Base-by-base conservation (phyloP, 2,797 vertebrate species). In the Halcyon smyrnensis region DNA sequence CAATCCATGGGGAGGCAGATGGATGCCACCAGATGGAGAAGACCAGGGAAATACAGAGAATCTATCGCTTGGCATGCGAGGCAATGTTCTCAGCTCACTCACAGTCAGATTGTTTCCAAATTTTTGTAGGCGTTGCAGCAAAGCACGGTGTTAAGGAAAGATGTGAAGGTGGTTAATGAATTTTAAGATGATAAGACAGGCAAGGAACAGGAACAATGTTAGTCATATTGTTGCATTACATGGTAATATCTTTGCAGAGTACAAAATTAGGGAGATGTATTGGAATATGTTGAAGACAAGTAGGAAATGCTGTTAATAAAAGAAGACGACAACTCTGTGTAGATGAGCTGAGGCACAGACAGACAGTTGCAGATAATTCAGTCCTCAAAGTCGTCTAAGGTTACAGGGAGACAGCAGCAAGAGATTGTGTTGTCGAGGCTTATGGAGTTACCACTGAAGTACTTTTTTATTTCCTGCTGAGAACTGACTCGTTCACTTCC, bases 61-160 rank as follows among this genome's bases (percentile, higher is more conserved):
- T 2, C 1, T 24, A 82, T 11, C 0, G 1, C 24, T 30, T 95
- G 94, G 90, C 50, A 84, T 69, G 69, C 1, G 0, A 84, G 71
- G 70, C 9, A 8, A 60, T 82, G 63, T 76, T 92, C 90, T 87
- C 84, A 77, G 74, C 77, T 92, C 84, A 67, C 90, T 90, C 73
- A 77, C 53, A 84, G 88, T 69, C 67, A 94, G 77, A 69, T 19
- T 63, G 80, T 87, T 94, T 89, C 84, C 74, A 95, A 89, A 87
- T 92, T 89, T 86, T 84, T 89, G 93, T 74, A 79, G 95, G 93
- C 70, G 51, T 70, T 94, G 92, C 94, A 96, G 93, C 86, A 96
- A 90, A 95, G 85, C 45, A 46, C 51, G 9, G 43, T 8, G 54
- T 57, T 82, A 94, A 93, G 83, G 54, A 93, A 67, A 34, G 51